phyloP scores from a whole-genome alignment of 2,797 vertebrate species.

The Phrynocephalus vlangalii region DNA sequence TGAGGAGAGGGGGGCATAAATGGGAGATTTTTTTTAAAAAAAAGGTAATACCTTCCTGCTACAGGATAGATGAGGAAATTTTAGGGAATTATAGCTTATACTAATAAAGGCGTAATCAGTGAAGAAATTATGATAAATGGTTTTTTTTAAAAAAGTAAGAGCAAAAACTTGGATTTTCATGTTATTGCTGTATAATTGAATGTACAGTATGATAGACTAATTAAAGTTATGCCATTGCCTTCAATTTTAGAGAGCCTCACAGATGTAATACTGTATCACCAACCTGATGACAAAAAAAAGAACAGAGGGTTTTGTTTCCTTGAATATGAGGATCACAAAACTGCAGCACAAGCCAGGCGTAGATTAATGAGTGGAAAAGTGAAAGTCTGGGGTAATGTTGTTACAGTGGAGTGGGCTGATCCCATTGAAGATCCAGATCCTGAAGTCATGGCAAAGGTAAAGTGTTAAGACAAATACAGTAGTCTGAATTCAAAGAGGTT shows the following conservation, averaged over 20 bases:
- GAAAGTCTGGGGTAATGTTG: constrained; percentile 96
- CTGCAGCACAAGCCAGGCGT: constrained; percentile 96
- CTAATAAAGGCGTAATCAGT: not conserved
- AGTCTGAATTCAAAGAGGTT: not conserved
- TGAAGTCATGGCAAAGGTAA: constrained; percentile 98
- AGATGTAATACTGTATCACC: constrained; percentile 96
- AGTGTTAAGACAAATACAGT: not conserved
- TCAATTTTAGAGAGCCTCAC: constrained; percentile 93
- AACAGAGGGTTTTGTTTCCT: constrained; percentile 98
- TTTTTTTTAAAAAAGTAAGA: too few species aligned
- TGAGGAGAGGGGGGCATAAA: not conserved
- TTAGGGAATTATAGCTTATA: not conserved
- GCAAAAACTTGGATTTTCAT: not conserved
- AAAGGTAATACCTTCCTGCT: not conserved
- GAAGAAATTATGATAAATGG: not conserved
- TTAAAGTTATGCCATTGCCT: constrained; percentile 43
- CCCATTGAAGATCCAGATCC: constrained; percentile 98
- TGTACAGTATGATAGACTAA: not conserved
- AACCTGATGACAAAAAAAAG: constrained; percentile 97
- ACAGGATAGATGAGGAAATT: not conserved
- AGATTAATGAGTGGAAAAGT: constrained; percentile 98
- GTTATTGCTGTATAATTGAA: not conserved
- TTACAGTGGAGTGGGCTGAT: constrained; percentile 98
- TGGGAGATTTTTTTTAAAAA: not conserved
- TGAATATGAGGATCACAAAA: constrained; percentile 99